Conservation (phyloP, 2,888 invertebrate genomes). For the Rhyacophila evoluta region DNA sequence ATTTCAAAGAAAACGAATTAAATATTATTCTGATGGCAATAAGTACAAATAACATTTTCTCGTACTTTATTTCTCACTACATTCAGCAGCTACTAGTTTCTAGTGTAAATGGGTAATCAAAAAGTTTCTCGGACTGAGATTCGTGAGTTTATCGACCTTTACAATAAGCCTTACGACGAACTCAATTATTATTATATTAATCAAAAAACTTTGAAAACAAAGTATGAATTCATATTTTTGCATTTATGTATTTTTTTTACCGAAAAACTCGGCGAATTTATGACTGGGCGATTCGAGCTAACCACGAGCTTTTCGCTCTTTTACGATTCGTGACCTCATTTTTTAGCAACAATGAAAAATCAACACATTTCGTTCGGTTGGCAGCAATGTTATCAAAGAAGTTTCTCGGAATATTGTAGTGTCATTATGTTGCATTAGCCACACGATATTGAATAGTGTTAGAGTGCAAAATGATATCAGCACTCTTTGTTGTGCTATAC, state of each 20-base stretch:
- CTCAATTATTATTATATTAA: neutral
- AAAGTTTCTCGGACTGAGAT: neutral
- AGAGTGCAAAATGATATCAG: neutral
- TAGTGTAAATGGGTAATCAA: neutral
- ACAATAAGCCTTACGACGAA: neutral
- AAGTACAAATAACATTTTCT: too few relatives aligned
- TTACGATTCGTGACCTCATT: constrained; percentile 25
- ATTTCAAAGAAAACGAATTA: too few relatives aligned
- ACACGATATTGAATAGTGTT: neutral
- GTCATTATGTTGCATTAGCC: neutral
- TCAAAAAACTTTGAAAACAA: neutral
- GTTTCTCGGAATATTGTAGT: neutral
- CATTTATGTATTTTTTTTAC: neutral
- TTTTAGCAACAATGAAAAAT: neutral
- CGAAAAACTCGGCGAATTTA: neutral
- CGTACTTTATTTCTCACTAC: too few relatives aligned
- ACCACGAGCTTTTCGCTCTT: neutral
- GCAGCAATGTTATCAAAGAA: neutral
- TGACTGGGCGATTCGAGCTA: constrained; percentile 3
- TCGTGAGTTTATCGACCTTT: neutral
- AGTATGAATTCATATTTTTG: neutral
- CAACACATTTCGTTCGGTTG: neutral
- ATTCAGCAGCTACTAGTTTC: too few relatives aligned
- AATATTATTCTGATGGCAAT: too few relatives aligned
- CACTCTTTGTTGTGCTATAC: neutral